Conservation (phyloP, 2,113 vertebrate genomes). For the Menidia beryllina region DNA sequence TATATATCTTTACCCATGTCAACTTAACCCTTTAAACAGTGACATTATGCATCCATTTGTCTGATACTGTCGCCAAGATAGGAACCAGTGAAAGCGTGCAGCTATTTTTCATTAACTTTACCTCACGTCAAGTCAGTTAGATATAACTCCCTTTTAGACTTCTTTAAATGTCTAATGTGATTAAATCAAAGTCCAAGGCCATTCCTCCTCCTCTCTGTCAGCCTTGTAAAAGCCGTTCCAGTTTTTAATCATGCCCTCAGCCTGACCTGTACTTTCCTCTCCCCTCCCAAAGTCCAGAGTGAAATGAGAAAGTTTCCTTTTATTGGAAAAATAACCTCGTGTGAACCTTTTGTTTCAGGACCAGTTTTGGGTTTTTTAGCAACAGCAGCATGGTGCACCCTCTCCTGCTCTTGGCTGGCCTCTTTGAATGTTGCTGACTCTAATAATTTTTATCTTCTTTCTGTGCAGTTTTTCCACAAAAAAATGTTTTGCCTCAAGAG, state of each 20-base stretch:
- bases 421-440: not conserved
- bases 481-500: slow-evolving; percentile 23
- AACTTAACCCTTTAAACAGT: no score
- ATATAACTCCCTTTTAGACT: not conserved
- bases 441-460: not conserved
- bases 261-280: slow-evolving; percentile 11
- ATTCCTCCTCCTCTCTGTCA: not conserved
- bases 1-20: no score
- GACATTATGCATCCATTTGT: not conserved
- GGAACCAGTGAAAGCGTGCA: not conserved
- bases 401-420: slow-evolving; percentile 31
- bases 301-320: slow-evolving; percentile 11
- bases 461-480: slow-evolving; percentile 20
- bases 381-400: fast-evolving
- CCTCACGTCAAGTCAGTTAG: not conserved
- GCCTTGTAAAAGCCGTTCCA: slow-evolving; percentile 18
- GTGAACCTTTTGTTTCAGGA: not conserved
- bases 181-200: not conserved
- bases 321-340: slow-evolving; percentile 3
- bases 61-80: not conserved
- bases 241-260: slow-evolving; percentile 27
- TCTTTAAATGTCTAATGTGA: slow-evolving; percentile 8
- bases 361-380: slow-evolving; percentile 8
- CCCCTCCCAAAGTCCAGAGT: slow-evolving; percentile 5
- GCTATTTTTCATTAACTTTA: slow-evolving; percentile 6